Evolutionary conservation across 2,797 vertebrate species (phyloP).

Genomic region (Smutsia temminckii): DNA sequence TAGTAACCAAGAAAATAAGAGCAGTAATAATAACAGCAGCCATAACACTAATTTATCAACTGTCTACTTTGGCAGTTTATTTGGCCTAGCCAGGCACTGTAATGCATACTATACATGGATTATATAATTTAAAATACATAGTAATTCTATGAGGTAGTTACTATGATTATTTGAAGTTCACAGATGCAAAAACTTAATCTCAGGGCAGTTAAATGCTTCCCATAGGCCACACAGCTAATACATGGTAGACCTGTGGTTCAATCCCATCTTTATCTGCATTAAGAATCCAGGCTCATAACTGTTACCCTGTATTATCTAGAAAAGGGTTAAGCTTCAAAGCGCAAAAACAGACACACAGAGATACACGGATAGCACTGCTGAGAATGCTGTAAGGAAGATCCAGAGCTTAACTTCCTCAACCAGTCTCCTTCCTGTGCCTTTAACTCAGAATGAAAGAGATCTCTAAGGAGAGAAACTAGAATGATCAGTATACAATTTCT

Average conservation of each 20-base stretch:
- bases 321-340: conserved; percentile 1
- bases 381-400: not conserved
- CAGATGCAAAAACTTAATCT: not conserved
- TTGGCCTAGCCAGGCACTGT: not conserved
- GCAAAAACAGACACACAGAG: not conserved
- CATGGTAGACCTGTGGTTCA: not conserved
- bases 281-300: not conserved
- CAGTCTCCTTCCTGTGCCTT: not conserved
- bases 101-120: not conserved
- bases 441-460: not conserved
- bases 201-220: not conserved
- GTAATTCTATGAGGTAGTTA: not conserved
- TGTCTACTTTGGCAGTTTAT: not conserved
- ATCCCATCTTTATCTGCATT: not conserved
- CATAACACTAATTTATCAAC: conserved; percentile 45
- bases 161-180: conserved; percentile 7
- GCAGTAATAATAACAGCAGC: not conserved
- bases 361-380: not conserved
- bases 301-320: not conserved
- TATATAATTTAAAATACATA: conserved; percentile 46
- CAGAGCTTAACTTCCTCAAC: not conserved
- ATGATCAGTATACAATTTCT: not conserved
- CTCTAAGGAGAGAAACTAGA: not conserved
- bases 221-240: not conserved
- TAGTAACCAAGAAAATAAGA: conserved; percentile 34